A percentile compares a stretch with the other conserved stretches of the same genome.
phyloP scores from a whole-genome alignment of 2,113 vertebrate species.

The Pan paniscus region DNA sequence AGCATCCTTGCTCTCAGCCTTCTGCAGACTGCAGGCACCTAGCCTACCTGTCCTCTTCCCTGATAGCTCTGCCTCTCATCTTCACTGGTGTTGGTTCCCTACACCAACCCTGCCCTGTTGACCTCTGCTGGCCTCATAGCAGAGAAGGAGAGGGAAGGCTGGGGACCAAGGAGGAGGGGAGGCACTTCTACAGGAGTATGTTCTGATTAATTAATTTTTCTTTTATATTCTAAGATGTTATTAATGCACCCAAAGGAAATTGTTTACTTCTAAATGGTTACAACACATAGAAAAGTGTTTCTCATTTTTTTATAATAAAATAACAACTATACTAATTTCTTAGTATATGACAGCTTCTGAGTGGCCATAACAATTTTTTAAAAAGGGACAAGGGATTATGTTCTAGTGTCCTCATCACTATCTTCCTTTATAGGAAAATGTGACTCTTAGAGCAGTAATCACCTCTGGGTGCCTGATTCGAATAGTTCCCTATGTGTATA shows the following conservation, averaged over 20 bases:
- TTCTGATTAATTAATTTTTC: constrained; percentile 41
- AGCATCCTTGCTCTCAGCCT: neutral
- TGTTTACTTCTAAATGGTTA: neutral
- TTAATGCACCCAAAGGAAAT: constrained; percentile 50
- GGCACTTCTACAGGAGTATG: neutral
- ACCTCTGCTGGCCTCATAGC: constrained; percentile 17
- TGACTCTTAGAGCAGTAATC: neutral
- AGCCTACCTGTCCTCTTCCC: constrained; percentile 13
- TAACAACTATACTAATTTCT: constrained; percentile 36
- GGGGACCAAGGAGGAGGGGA: neutral
- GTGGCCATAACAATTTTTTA: neutral
- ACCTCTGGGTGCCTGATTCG: neutral
- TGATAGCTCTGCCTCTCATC: constrained; percentile 27
- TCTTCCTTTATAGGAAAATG: neutral
- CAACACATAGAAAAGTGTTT: neutral
- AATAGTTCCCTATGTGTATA: neutral
- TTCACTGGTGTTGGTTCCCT: neutral
- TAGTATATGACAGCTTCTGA: constrained; percentile 38
- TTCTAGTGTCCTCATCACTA: neutral
- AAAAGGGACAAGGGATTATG: neutral
- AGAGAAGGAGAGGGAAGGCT: neutral
- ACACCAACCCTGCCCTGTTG: neutral
- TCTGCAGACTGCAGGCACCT: constrained; percentile 4
- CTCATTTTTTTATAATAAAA: neutral
- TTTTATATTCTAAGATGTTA: constrained; percentile 34